phyloP scores from a whole-genome alignment of 2,888 invertebrate genomes.

The Drosophila peninsularis region DNA sequence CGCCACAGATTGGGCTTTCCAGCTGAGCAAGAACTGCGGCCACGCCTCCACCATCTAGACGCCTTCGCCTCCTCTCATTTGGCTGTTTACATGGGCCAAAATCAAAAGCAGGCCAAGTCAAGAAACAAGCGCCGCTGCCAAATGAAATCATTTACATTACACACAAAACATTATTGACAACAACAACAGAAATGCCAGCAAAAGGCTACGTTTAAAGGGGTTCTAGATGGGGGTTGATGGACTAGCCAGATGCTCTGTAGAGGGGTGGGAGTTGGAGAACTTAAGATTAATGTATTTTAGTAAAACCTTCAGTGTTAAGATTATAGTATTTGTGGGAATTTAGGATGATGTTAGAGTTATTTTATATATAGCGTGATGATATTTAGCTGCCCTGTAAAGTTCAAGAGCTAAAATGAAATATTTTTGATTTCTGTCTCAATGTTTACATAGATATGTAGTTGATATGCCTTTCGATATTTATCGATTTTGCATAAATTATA shows the following conservation, averaged over 20 bases:
- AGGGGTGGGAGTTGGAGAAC: background rate
- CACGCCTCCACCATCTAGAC: background rate
- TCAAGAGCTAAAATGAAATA: background rate
- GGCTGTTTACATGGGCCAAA: slow-evolving; percentile 17
- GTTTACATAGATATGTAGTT: no score
- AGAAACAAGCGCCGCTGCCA: slow-evolving; percentile 32
- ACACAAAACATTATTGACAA: slow-evolving; percentile 30
- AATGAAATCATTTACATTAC: slow-evolving; percentile 47
- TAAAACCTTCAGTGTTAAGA: no score
- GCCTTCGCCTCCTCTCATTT: background rate
- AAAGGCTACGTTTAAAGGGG: background rate
- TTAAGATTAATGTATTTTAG: background rate
- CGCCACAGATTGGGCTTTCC: slow-evolving; percentile 31
- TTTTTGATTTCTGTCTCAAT: no score
- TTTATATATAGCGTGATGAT: no score
- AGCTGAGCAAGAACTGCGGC: slow-evolving; percentile 31
- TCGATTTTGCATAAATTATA: background rate
- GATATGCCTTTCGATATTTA: background rate
- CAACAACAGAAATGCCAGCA: slow-evolving; percentile 20
- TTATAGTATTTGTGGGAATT: background rate
- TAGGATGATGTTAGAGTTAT: background rate
- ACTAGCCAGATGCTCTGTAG: background rate
- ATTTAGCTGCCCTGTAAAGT: background rate
- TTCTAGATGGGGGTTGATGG: background rate
- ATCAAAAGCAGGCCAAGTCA: slow-evolving; percentile 54